Evolutionary conservation across 2,888 invertebrate genomes (phyloP), one percentile per base, ranked within the genome.

Genomic region (Sminthurinus aureus): DNA sequence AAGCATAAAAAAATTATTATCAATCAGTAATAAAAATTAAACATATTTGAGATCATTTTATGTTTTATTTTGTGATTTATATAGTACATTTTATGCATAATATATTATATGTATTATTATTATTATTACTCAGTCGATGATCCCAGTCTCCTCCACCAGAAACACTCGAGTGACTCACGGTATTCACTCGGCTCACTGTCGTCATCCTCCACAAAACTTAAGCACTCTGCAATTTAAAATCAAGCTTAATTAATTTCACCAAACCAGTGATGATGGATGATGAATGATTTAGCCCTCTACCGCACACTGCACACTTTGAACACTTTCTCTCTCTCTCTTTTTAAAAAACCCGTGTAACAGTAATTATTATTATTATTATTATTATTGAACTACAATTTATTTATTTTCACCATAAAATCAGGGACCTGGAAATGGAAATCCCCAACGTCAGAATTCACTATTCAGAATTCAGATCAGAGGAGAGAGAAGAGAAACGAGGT

Each of bases 141-240:
- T 88, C 88, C 88, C 88, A 88, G 67, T 88, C 88, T 74, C 87
- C 88, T 26, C 88, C 87, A 24, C 82, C 82, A 50, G 86, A 84
- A 69, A 87, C 88, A 83, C 84, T 87, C 67, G 87, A 84, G 84
- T 88, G 87, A 78, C 85, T 85, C 87, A 87, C 86, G 82, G 86
- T 86, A 79, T 80, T 84, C 73, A 84, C 84, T 66, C 88, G 85
- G 74, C 86, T 86, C 50, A 88, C 88, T 13, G 86, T 88, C 83
- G 88, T 86, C 88, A 88, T 87, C 64, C 80, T 88, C 52, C 12
- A 51, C 26, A 69, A 69, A 3, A 67, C 24, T 26, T 67, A 67
- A 26, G 12, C 12, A 78, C 18, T 51, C 26, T 51, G 12, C 12
- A 52, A 12, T 67, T 67, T 67, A 67, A 64, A 18, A 18, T 64